These are phyloP conservation scores for Gymnorhina tibicen DNA, from an alignment of 2,113 vertebrate species.

Conservation along the genomic window DNA sequence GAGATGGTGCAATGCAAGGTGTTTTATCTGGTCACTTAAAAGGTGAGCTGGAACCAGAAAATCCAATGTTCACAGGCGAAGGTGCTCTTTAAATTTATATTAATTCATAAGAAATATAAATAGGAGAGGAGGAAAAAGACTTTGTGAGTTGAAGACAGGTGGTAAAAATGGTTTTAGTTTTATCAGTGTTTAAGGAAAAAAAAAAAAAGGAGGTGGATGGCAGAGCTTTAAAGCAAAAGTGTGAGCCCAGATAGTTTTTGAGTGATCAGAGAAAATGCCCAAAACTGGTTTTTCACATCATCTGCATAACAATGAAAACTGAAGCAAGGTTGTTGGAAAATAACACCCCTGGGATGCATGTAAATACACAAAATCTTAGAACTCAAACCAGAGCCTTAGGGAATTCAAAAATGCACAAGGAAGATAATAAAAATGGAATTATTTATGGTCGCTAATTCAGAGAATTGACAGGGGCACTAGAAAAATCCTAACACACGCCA, in stretches of 20 bases:
- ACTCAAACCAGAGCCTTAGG: slow-evolving; percentile 31
- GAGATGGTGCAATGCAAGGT: not conserved
- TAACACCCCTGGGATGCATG: slow-evolving; percentile 20
- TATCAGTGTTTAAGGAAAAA: not conserved
- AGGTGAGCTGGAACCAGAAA: not conserved
- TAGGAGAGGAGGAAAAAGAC: not conserved
- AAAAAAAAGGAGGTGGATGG: not conserved
- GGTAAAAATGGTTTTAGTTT: not conserved
- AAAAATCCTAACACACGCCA: not conserved
- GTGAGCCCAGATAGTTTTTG: not conserved
- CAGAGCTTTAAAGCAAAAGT: slow-evolving; percentile 14
- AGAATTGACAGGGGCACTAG: not conserved
- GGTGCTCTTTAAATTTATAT: not conserved
- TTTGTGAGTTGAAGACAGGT: not conserved
- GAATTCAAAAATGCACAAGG: slow-evolving; percentile 7
- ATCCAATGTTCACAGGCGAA: not conserved
- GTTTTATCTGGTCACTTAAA: not conserved
- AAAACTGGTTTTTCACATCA: not conserved
- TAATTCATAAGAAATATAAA: not conserved
- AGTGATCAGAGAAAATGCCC: not conserved
- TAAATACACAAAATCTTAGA: slow-evolving; percentile 29
- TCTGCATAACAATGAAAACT: slow-evolving; percentile 20
- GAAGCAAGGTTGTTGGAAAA: not conserved
- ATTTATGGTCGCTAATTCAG: slow-evolving; percentile 53
- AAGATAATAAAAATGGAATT: slow-evolving; percentile 53